phyloP scores from a whole-genome alignment of 2,113 vertebrate species.

The Rhizomys pruinosus region DNA sequence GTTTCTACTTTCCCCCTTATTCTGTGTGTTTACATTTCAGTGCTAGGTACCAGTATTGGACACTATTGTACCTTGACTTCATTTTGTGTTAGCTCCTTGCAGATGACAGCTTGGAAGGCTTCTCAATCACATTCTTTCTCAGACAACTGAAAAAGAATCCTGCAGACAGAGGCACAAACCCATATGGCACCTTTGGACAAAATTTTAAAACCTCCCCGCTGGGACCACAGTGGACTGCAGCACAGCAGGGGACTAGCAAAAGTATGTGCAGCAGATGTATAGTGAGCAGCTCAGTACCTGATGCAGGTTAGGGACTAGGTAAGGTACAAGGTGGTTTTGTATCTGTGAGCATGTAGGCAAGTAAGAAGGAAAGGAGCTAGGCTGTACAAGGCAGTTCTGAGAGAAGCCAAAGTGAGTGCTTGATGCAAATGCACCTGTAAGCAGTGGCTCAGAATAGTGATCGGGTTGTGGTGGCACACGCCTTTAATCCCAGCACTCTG shows the following conservation, averaged over 20 bases:
- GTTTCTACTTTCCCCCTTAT: not conserved
- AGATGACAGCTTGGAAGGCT: not conserved
- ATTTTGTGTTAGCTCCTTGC: slow-evolving; percentile 23
- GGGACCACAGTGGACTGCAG: not conserved
- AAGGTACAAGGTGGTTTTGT: not conserved
- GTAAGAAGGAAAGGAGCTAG: not conserved
- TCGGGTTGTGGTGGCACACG: no score
- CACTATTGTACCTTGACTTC: not conserved
- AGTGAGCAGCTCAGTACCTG: not conserved
- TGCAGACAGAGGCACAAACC: not conserved
- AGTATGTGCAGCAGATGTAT: not conserved
- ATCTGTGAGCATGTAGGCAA: not conserved
- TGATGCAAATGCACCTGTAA: not conserved
- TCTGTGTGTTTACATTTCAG: not conserved
- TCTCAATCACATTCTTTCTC: not conserved
- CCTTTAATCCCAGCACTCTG: no score
- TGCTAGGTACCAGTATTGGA: not conserved
- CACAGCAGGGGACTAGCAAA: not conserved
- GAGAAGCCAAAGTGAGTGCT: not conserved
- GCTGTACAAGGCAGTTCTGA: not conserved
- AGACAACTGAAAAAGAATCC: not conserved
- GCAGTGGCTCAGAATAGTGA: not conserved
- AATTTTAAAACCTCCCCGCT: not conserved
- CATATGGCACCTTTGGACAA: slow-evolving; percentile 9
- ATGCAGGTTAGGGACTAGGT: not conserved